Base-by-base conservation (phyloP, 2,797 vertebrate species). In the Masticophis lateralis region DNA sequence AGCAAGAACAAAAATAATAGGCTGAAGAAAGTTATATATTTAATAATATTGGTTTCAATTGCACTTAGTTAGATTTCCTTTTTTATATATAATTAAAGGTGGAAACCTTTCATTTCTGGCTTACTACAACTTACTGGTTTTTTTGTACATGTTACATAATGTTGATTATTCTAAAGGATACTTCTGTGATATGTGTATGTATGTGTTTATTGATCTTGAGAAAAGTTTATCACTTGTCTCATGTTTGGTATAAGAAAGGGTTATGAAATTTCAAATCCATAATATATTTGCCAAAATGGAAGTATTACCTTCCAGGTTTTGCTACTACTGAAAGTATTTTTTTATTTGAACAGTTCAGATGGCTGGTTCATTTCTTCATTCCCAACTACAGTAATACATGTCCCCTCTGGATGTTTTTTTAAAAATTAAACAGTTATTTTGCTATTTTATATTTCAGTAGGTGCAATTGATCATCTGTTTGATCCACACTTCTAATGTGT, bases 401-500 rank as follows among this genome's bases (percentile, higher is more conserved):
- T 5, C 27, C 5, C 10, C 1, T 9, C 11, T 59, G 69, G 47
- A 61, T 60, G 6, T 53, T 2, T 32, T 87, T 69, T 87, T 56
- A 53, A 51, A 51, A 56, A 37, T 55, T 55, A 91, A 74, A 93
- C 8, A 91, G 32, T 28, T 92, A 43, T 11, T 63, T 91, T 89
- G 51, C 27, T 87, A 18, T 93, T 93, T 94, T 94, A 94, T 69
- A 55, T 95, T 94, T 92, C 8, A 47, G 74, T 94, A 20, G 20
- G n/a, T 95, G 69, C 51, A 22, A 92, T 86, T 93, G 16, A 2
- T 7, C 43, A 91, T 0, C 56, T 91, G 93, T 47, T 55, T 94
- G 11, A 37, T 37, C 37, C 95, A 56, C 4, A 69, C 92, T 83
- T 93, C 94, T 89, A 93, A 95, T 43, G 66, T 95, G 51, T 92